Base-by-base conservation (phyloP, 2,888 invertebrate genomes). In the Ichneumoninae sp. region DNA sequence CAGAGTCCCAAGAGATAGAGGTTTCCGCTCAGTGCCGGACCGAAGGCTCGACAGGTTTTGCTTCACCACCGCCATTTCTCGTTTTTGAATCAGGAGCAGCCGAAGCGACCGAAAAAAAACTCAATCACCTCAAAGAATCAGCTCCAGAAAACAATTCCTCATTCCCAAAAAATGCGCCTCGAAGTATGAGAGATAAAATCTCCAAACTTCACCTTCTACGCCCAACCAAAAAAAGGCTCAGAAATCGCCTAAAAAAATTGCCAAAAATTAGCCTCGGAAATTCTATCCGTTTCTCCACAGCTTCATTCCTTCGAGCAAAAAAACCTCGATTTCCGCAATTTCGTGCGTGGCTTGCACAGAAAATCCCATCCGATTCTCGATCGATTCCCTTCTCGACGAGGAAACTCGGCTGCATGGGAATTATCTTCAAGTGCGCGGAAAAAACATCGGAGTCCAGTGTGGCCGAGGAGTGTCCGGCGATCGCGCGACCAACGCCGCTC, bases 351-450 rank as follows among this genome's bases (percentile, higher is more conserved):
- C 16, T 80, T 16, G 16, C 16, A 26, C 57, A 36, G 0, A 72
- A 80, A 74, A 54, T 52, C 16, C n/a, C 54, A 40, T 79, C 74
- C 36, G 13, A 33, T 30, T 36, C 47, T 33, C n/a, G 8, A 3
- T 6, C 30, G 19, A 47, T 6, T n/a, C 26, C 30, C 19, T 19
- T 33, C 33, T 47, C 30, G 16, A 71, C 60, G 33, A 16, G 6
- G 5, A 62, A 62, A n/a, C n/a, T 30, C n/a, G 60, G 60, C 16
- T 33, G 30, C n/a, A 33, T 80, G 40, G 50, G 26, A 65, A 77
- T 71, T 26, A 68, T 76, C 22, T 82, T 84, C 44, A 66, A 57
- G 6, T 79, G 84, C 7, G 19, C 54, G 5, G 7, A 52, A 16
- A 75, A 79, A 84, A 50, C 26, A 1, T 78, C 82, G n/a, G 22